A percentile compares a stretch with the other conserved stretches of the same genome.
Conservation (phyloP, 2,888 invertebrate genomes). For the Drosophila ustulata region DNA sequence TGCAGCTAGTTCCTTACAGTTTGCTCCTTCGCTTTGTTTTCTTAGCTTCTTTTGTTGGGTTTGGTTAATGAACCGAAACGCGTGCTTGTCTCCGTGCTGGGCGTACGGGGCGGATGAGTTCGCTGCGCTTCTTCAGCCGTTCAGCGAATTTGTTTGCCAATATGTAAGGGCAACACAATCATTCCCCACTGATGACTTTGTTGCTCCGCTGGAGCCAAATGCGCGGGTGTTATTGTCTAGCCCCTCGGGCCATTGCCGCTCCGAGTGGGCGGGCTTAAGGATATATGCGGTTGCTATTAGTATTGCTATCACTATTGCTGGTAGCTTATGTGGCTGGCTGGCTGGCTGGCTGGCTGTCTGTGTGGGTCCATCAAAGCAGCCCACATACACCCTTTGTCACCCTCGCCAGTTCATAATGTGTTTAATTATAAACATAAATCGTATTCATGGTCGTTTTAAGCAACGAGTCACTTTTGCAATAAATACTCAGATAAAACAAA, state of each 20-base stretch:
- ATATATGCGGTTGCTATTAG: slow-evolving; percentile 50
- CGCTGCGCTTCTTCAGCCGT: slow-evolving; percentile 53
- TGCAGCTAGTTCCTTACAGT: slow-evolving; percentile 53
- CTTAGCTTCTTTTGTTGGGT: slow-evolving; percentile 60
- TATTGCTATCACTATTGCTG: slow-evolving; percentile 44
- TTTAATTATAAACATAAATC: slow-evolving; percentile 57
- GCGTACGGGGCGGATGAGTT: slow-evolving; percentile 43
- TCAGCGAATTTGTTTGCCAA: slow-evolving; percentile 54
- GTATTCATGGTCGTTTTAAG: slow-evolving; percentile 8
- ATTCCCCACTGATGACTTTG: slow-evolving; percentile 75
- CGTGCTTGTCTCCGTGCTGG: slow-evolving; percentile 68
- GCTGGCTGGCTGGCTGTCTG: slow-evolving; percentile 11
- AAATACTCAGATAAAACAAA: slow-evolving; percentile 1
- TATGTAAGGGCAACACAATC: slow-evolving; percentile 64
- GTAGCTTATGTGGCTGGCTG: slow-evolving; percentile 35
- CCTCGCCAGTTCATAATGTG: slow-evolving; percentile 46
- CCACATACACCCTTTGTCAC: slow-evolving; percentile 8
- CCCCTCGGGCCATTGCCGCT: slow-evolving; percentile 42
- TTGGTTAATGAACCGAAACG: slow-evolving; percentile 79
- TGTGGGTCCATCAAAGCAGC: slow-evolving; percentile 11
- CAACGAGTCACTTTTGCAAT: not conserved
- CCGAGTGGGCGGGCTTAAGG: slow-evolving; percentile 32
- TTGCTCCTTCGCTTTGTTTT: slow-evolving; percentile 32
- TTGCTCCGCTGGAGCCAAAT: slow-evolving; percentile 61
- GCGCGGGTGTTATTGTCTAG: slow-evolving; percentile 49